phyloP scores from a whole-genome alignment of 2,113 vertebrate species.

The Stegostoma tigrinum region DNA sequence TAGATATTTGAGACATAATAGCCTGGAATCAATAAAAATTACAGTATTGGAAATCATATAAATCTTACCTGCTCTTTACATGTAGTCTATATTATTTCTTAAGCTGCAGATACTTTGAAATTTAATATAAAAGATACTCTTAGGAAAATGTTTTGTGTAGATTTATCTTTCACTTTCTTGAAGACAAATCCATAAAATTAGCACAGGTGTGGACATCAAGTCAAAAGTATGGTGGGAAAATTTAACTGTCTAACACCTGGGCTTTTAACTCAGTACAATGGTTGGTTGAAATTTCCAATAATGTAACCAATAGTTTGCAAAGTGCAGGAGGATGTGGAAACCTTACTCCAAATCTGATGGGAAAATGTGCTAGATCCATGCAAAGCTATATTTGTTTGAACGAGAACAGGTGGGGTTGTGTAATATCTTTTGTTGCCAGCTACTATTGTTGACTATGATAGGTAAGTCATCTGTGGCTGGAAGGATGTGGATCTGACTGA shows the following conservation, averaged over 20 bases:
- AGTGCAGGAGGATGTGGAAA: background rate
- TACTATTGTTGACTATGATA: background rate
- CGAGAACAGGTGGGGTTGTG: background rate
- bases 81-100: background rate
- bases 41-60: background rate
- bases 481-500: background rate
- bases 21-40: background rate
- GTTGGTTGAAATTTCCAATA: background rate
- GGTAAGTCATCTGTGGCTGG: background rate
- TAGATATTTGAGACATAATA: no score
- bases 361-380: background rate
- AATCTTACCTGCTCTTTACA: background rate
- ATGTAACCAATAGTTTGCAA: background rate
- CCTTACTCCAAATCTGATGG: background rate
- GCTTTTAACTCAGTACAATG: background rate
- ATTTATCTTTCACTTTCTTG: background rate
- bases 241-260: background rate
- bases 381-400: slow-evolving; percentile 7
- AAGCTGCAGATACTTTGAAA: background rate
- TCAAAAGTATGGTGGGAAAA: background rate
- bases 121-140: background rate
- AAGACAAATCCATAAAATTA: background rate
- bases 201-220: background rate
- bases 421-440: background rate
- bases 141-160: background rate